phyloP scores from a whole-genome alignment of 2,888 invertebrate genomes.

The Neuroscelio doddi region DNA sequence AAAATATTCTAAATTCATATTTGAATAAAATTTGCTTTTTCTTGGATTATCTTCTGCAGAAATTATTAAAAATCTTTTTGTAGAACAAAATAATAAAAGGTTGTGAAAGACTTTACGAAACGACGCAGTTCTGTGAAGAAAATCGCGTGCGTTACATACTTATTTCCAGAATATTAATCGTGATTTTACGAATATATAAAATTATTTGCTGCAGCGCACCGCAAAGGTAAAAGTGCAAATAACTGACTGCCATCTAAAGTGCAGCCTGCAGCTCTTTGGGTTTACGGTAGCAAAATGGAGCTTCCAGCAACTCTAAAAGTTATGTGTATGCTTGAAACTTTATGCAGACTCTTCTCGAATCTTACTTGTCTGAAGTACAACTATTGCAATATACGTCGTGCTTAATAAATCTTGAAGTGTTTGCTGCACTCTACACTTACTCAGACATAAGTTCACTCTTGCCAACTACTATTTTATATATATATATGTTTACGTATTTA shows the following conservation, averaged over 20 bases:
- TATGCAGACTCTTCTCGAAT: slow-evolving; percentile 20
- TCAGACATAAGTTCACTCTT: too few species aligned
- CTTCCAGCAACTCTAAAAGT: slow-evolving; percentile 29
- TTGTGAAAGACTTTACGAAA: too few species aligned
- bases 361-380: slow-evolving; percentile 32
- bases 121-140: too few species aligned
- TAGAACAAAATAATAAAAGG: too few species aligned
- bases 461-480: too few species aligned
- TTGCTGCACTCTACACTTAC: neutral
- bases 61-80: too few species aligned
- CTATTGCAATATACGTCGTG: slow-evolving; percentile 26
- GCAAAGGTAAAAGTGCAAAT: slow-evolving; percentile 39
- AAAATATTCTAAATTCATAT: too few species aligned
- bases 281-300: slow-evolving; percentile 22
- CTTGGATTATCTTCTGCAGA: too few species aligned
- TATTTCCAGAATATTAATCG: slow-evolving; percentile 9
- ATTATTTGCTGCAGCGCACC: slow-evolving; percentile 15
- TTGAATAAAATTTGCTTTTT: too few species aligned
- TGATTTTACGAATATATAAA: too few species aligned
- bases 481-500: too few species aligned
- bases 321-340: slow-evolving; percentile 38
- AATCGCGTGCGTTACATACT: slow-evolving; percentile 7
- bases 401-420: slow-evolving; percentile 39
- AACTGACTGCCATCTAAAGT: slow-evolving; percentile 20
- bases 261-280: slow-evolving; percentile 19